phyloP scores from a whole-genome alignment of 2,888 invertebrate species.

The Conops quadrifasciatus region DNA sequence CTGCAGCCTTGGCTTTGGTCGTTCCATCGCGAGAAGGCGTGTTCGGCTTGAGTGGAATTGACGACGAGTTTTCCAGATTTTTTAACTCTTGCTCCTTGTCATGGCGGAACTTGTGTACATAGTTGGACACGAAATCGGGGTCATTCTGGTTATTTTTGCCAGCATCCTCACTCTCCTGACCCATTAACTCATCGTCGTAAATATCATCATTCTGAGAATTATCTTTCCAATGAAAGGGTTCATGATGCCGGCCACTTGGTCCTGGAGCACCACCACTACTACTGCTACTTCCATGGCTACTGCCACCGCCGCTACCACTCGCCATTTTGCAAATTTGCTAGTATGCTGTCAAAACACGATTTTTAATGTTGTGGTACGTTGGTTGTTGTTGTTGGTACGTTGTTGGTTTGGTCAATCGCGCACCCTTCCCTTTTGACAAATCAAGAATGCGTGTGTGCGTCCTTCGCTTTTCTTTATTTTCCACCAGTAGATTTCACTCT shows the following conservation, averaged over 20 bases:
- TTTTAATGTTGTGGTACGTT: not conserved
- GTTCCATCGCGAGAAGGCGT: not conserved
- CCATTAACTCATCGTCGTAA: slow-evolving; percentile 39
- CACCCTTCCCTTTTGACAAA: not conserved
- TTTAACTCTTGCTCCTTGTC: slow-evolving; percentile 43
- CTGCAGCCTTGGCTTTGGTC: not conserved
- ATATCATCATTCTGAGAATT: slow-evolving; percentile 37
- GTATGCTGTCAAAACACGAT: slow-evolving; percentile 20
- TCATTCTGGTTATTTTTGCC: no score
- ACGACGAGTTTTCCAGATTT: slow-evolving; percentile 17
- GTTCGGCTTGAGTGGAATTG: slow-evolving; percentile 20
- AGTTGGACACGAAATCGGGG: slow-evolving; percentile 40
- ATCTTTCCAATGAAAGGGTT: slow-evolving; percentile 34
- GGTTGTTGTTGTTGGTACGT: slow-evolving; percentile 22
- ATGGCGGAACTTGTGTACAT: slow-evolving; percentile 46
- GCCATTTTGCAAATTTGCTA: slow-evolving; percentile 47
- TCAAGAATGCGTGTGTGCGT: no score
- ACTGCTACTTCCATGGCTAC: slow-evolving; percentile 19
- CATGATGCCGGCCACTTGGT: slow-evolving; percentile 26
- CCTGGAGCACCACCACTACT: slow-evolving; percentile 39
- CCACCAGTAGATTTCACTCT: no score
- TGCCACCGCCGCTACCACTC: slow-evolving; percentile 41
- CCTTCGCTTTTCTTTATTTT: not conserved
- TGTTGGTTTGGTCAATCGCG: slow-evolving; percentile 19
- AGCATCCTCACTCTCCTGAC: slow-evolving; percentile 32